These are phyloP conservation scores for Hipposideros larvatus DNA, from an alignment of 2,797 vertebrate species.

Conservation along the genomic window DNA sequence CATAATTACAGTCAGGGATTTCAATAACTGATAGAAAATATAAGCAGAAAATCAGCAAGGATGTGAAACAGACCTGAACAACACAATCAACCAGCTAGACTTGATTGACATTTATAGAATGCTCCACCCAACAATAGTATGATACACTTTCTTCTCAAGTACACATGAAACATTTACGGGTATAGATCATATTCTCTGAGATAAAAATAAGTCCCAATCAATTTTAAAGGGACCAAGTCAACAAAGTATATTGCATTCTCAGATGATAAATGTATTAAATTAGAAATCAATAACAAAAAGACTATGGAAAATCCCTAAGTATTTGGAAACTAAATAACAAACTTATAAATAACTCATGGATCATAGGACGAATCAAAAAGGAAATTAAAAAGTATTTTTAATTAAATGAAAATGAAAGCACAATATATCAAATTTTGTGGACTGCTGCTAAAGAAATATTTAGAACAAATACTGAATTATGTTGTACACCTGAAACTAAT, in stretches of 20 bases:
- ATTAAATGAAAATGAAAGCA: too few species aligned
- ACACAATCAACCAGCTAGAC: background rate
- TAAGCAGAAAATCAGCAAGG: background rate
- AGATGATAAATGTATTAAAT: background rate
- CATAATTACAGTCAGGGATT: background rate
- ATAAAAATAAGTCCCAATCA: background rate
- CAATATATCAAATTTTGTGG: background rate
- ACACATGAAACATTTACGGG: background rate
- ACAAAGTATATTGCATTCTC: background rate
- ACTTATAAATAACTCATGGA: background rate
- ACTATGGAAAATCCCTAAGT: background rate
- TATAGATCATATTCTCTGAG: background rate
- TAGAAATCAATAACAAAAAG: background rate
- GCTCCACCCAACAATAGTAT: background rate
- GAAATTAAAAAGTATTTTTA: background rate
- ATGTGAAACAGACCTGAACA: background rate
- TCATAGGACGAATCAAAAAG: background rate
- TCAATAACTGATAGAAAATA: background rate
- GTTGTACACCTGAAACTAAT: too few species aligned
- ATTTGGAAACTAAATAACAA: background rate
- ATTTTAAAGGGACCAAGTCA: background rate
- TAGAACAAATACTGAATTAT: too few species aligned
- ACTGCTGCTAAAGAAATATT: background rate
- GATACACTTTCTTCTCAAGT: background rate
- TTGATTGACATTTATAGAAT: background rate